Percentiles rank a stretch among this genome's conserved stretches.
Conservation (phyloP, 2,797 vertebrate genomes). For the Gallirallus australis region DNA sequence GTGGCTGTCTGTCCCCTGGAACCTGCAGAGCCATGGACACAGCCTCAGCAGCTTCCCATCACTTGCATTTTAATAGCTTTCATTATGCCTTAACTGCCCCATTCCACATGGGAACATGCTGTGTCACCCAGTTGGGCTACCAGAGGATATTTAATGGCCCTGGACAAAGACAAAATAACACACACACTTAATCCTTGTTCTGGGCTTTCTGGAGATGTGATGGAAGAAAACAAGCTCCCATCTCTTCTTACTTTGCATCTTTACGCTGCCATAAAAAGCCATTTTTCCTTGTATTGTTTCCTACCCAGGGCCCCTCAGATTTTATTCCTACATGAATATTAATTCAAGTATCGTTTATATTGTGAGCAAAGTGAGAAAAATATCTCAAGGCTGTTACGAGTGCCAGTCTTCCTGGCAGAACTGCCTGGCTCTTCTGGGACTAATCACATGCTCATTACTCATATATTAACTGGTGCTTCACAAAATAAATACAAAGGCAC, state of each 20-base stretch:
- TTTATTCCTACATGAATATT: conserved; percentile 27
- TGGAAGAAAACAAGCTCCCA: not conserved
- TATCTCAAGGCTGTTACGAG: not conserved
- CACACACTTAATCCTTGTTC: not conserved
- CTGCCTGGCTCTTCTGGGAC: not conserved
- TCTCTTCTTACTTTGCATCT: not conserved
- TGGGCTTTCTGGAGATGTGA: not conserved
- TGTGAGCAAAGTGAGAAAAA: conserved; percentile 27
- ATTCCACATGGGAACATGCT: not conserved
- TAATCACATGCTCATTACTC: not conserved
- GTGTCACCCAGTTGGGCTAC: not conserved
- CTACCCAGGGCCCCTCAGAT: not conserved
- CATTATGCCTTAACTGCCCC: not conserved
- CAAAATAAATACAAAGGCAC: not conserved
- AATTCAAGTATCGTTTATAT: conserved; percentile 24
- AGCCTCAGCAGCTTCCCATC: not conserved
- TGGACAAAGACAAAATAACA: conserved; percentile 11
- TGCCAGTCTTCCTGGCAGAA: not conserved
- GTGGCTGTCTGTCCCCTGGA: not conserved
- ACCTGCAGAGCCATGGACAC: not conserved
- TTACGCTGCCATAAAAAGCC: not conserved
- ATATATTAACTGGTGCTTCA: not conserved
- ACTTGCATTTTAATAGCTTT: not conserved
- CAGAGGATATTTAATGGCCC: not conserved
- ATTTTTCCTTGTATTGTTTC: not conserved